Conservation (phyloP, 2,888 invertebrate species). For the Ceraclea dissimilis region DNA sequence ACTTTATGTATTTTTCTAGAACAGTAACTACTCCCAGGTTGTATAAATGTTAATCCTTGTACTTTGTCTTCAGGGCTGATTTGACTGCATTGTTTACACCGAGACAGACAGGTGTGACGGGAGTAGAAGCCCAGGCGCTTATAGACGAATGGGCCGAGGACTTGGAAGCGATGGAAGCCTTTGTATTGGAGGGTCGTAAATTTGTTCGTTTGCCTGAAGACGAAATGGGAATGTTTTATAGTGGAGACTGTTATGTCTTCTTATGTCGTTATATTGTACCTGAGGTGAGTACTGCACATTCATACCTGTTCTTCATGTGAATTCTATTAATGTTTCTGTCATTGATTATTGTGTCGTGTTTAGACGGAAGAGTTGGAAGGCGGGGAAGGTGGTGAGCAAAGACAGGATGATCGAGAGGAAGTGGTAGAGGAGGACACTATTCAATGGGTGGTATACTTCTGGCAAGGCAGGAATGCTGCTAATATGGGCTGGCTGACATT, state of each 20-base stretch:
- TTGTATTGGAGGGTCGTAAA: constrained; percentile 93
- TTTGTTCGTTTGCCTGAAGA: constrained; percentile 95
- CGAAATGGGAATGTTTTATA: constrained; percentile 87
- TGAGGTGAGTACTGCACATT: constrained; percentile 11
- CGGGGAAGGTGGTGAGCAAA: constrained; percentile 33
- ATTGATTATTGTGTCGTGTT: too few relatives aligned
- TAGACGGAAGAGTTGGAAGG: constrained; percentile 44
- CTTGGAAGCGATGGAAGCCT: constrained; percentile 94
- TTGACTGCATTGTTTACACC: constrained; percentile 93
- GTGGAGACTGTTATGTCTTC: constrained; percentile 95
- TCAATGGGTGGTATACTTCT: constrained; percentile 98
- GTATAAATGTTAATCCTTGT: too few relatives aligned
- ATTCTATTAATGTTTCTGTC: too few relatives aligned
- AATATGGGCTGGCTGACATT: constrained; percentile 99
- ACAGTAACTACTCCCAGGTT: neutral
- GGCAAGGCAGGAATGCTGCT: constrained; percentile 95
- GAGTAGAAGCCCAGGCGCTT: constrained; percentile 76
- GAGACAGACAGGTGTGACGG: constrained; percentile 81
- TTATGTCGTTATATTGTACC: constrained; percentile 71
- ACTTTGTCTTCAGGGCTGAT: constrained; percentile 60
- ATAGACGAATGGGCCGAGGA: constrained; percentile 98
- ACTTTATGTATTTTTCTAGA: neutral
- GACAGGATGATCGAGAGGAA: constrained; percentile 27
- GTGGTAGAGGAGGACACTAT: constrained; percentile 60
- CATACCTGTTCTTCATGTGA: too few relatives aligned